Percentiles rank a stretch among this genome's conserved stretches.
These are phyloP conservation scores for Cheilosia vulpina DNA, from an alignment of 2,888 invertebrate species.

Conservation along the genomic window DNA sequence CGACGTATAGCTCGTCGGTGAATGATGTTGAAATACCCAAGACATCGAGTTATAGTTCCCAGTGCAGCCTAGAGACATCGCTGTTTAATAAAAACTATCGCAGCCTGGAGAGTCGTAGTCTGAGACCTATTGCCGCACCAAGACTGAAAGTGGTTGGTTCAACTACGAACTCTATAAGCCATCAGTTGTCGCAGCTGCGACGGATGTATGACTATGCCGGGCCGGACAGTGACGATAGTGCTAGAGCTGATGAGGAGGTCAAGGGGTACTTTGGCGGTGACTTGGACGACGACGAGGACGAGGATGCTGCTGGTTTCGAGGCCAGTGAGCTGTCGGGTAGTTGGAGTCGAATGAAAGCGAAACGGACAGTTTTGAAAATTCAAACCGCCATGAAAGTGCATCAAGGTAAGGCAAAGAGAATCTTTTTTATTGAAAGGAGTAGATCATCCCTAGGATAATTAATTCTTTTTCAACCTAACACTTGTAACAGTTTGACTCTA, in stretches of 20 bases:
- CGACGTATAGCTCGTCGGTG: constrained; percentile 70
- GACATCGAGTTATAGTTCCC: constrained; percentile 69
- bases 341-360: constrained; percentile 85
- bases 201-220: constrained; percentile 82
- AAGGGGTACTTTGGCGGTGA: constrained; percentile 84
- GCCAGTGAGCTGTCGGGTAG: constrained; percentile 83
- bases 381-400: constrained; percentile 78
- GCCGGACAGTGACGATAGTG: constrained; percentile 84
- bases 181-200: constrained; percentile 81
- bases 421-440: constrained; percentile 35
- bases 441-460: constrained; percentile 68
- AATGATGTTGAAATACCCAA: constrained; percentile 73
- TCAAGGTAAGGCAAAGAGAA: constrained; percentile 57
- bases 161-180: constrained; percentile 80
- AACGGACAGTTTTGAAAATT: constrained; percentile 82
- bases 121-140: constrained; percentile 80
- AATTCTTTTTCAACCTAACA: background rate
- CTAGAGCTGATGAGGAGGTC: constrained; percentile 86
- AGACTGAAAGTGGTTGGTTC: constrained; percentile 81
- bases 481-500: no score
- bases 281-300: constrained; percentile 78
- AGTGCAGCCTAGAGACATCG: constrained; percentile 20
- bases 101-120: constrained; percentile 12
- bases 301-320: constrained; percentile 80
- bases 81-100: constrained; percentile 1